A percentile compares a stretch with the other conserved stretches of the same genome.
These are phyloP conservation scores for Arizona elegans DNA, from an alignment of 2,113 vertebrate species.

Conservation along the genomic window DNA sequence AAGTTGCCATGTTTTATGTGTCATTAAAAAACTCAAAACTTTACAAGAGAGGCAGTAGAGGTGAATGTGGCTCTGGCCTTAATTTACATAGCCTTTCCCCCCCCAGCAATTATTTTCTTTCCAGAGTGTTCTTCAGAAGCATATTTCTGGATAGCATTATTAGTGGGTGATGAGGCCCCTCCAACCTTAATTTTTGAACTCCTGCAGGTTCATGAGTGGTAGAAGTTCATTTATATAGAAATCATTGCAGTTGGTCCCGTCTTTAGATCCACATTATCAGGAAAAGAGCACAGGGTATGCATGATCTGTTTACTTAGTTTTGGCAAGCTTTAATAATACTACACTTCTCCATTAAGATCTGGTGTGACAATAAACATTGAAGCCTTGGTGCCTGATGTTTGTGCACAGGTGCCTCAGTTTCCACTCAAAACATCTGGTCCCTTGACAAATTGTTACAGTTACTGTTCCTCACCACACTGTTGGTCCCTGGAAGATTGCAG, in stretches of 20 bases:
- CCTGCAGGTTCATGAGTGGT: conserved; percentile 36
- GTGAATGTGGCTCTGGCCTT: neutral
- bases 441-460: conserved; percentile 56
- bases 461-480: conserved; percentile 26
- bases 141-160: conserved; percentile 7
- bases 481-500: conserved; percentile 41
- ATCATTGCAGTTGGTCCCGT: conserved; percentile 24
- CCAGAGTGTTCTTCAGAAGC: neutral
- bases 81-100: neutral
- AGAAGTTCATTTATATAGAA: conserved; percentile 38
- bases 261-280: conserved; percentile 25
- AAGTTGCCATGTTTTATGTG: accelerated
- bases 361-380: conserved; percentile 31
- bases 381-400: conserved; percentile 40
- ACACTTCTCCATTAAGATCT: neutral
- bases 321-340: neutral
- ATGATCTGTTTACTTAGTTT: neutral
- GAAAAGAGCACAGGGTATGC: neutral
- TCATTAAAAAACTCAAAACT: neutral
- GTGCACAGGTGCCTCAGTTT: conserved; percentile 45
- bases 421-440: conserved; percentile 67
- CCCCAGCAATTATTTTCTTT: neutral
- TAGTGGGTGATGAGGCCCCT: conserved; percentile 4
- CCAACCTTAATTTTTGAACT: conserved; percentile 6
- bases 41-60: accelerated